A percentile compares a stretch with the other conserved stretches of the same genome.
Evolutionary conservation across 2,888 invertebrate species (phyloP).

Genomic region (Zootermopsis nevadensis): DNA sequence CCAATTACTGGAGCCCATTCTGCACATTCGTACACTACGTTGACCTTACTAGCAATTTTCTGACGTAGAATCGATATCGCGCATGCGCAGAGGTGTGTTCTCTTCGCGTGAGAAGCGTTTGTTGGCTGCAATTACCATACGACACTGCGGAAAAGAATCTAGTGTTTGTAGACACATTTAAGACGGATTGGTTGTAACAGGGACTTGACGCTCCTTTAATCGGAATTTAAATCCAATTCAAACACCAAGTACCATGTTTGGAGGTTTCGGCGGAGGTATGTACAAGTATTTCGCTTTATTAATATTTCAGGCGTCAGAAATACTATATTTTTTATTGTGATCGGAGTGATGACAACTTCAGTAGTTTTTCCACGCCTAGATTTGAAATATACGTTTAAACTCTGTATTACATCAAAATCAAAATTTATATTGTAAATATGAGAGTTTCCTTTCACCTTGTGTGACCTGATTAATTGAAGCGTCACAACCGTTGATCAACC

Average conservation of each 20-base stretch:
- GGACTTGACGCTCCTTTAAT: neutral
- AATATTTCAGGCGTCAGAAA: neutral
- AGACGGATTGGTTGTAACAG: neutral
- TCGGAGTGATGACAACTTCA: too few relatives aligned
- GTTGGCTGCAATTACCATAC: neutral
- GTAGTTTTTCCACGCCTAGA: too few relatives aligned
- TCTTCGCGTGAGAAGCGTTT: neutral
- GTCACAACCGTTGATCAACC: too few relatives aligned
- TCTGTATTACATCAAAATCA: too few relatives aligned
- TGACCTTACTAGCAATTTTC: neutral
- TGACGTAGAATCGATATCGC: neutral
- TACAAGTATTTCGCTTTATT: neutral
- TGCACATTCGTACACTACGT: neutral
- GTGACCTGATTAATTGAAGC: too few relatives aligned
- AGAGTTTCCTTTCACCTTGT: too few relatives aligned
- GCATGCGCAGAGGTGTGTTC: neutral
- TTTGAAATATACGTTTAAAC: too few relatives aligned
- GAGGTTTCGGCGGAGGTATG: conserved; percentile 2
- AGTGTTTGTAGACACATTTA: neutral
- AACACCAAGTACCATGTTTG: neutral
- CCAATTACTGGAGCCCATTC: neutral
- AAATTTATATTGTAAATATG: too few relatives aligned
- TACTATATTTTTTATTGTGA: too few relatives aligned
- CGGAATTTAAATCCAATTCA: neutral
- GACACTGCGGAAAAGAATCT: neutral